A percentile compares a stretch with the other conserved stretches of the same genome.
Conservation (phyloP, 1,140 invertebrate genomes). For the Sweltsa coloradensis region DNA sequence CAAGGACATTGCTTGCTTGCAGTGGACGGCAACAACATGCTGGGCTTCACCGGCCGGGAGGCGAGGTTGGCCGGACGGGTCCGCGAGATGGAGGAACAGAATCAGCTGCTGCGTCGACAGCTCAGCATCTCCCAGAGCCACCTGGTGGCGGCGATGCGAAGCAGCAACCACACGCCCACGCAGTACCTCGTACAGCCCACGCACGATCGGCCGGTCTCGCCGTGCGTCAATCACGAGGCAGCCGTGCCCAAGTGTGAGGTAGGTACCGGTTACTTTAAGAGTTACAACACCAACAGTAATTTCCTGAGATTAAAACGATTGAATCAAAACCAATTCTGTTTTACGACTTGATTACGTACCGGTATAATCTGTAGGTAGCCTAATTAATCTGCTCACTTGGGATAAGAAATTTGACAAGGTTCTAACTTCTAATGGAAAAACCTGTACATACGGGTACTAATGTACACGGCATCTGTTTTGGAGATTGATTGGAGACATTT, state of each 20-base stretch:
- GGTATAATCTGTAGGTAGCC: too few relatives aligned
- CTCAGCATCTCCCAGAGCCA: constrained; percentile 38
- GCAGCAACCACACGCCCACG: constrained; percentile 5
- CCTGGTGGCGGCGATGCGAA: constrained; percentile 30
- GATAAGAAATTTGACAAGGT: too few relatives aligned
- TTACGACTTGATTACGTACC: too few relatives aligned
- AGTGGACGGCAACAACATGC: constrained; percentile 26
- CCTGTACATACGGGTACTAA: too few relatives aligned
- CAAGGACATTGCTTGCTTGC: background rate
- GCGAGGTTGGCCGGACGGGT: constrained; percentile 34
- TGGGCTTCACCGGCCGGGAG: constrained; percentile 33
- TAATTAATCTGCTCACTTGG: too few relatives aligned
- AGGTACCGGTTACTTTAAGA: too few relatives aligned
- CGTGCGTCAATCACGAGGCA: constrained; percentile 24
- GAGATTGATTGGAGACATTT: too few relatives aligned
- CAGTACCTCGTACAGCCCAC: constrained; percentile 6
- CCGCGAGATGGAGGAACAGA: constrained; percentile 39
- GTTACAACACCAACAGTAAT: too few relatives aligned
- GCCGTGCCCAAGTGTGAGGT: constrained; percentile 60
- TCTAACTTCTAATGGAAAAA: too few relatives aligned
- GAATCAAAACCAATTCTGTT: too few relatives aligned
- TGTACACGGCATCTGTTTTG: too few relatives aligned
- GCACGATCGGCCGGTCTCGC: constrained; percentile 5
- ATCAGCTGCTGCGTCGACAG: constrained; percentile 34
- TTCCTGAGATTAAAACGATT: too few relatives aligned